Evolutionary conservation across 37 sponge, comb jelly and placozoan genomes (phyloP).

Genomic region (Eunapius fragilis): DNA sequence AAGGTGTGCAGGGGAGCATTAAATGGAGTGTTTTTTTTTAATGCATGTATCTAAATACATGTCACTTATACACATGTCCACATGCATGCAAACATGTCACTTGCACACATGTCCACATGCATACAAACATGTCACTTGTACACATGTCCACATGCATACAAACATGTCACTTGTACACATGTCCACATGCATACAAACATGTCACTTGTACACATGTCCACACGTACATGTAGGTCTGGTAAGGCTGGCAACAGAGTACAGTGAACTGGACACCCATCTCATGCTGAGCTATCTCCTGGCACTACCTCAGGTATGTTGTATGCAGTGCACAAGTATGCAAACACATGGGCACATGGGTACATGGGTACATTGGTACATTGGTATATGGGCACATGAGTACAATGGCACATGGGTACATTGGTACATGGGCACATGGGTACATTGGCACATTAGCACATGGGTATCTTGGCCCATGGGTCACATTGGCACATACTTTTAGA

Average conservation of each 20-base stretch:
- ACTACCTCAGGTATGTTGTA: slow-evolving; percentile 34
- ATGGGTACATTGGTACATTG: no score
- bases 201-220: background rate
- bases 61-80: background rate
- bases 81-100: no score
- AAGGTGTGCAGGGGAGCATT: background rate
- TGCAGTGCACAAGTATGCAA: background rate
- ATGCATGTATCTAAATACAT: background rate
- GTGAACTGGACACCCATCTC: slow-evolving; percentile 25
- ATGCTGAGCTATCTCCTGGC: slow-evolving; percentile 50
- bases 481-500: background rate
- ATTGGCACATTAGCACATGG: no score
- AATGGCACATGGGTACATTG: no score
- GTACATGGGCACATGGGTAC: no score
- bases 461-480: background rate
- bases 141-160: no score
- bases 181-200: background rate
- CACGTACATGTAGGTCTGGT: slow-evolving; percentile 28
- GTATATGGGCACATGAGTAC: no score
- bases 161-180: no score
- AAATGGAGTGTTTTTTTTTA: no score
- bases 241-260: slow-evolving; percentile 24
- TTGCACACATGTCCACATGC: no score
- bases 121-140: no score
- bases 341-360: no score